Evolutionary conservation across 1,140 invertebrate species (phyloP).

Genomic region (Zaprionus capensis): DNA sequence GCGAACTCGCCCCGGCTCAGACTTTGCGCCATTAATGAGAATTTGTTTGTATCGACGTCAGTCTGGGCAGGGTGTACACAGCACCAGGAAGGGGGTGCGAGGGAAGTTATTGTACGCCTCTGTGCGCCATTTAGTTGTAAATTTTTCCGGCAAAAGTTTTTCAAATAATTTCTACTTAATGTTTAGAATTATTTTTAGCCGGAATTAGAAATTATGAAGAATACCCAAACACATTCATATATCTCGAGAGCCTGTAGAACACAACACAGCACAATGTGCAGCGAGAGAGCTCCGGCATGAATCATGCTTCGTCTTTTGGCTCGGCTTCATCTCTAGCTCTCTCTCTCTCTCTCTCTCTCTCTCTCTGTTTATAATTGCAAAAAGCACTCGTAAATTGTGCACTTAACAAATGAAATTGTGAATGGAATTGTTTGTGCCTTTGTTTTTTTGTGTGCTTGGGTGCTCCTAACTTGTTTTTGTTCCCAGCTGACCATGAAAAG

Average conservation of each 20-base stretch:
- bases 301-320: constrained; percentile 37
- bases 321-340: background rate
- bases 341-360: constrained; percentile 22
- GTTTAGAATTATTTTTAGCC: constrained; percentile 80
- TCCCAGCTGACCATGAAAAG: constrained; percentile 6
- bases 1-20: constrained; percentile 43
- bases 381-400: constrained; percentile 61
- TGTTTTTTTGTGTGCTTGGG: background rate
- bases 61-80: constrained; percentile 36
- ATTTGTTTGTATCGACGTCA: constrained; percentile 81
- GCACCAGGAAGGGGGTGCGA: background rate
- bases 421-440: constrained; percentile 26
- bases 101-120: constrained; percentile 5
- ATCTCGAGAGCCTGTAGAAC: constrained; percentile 7
- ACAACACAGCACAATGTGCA: background rate
- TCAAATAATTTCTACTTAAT: constrained; percentile 80
- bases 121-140: constrained; percentile 64
- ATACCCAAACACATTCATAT: constrained; percentile 37
- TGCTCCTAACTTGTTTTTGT: constrained; percentile 16
- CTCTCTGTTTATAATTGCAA: constrained; percentile 53
- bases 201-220: constrained; percentile 79
- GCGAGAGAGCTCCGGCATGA: constrained; percentile 26
- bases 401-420: constrained; percentile 65
- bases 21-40: constrained; percentile 76
- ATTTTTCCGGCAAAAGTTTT: constrained; percentile 72